phyloP scores from a whole-genome alignment of 2,113 vertebrate genomes.

The Arenaria interpres region DNA sequence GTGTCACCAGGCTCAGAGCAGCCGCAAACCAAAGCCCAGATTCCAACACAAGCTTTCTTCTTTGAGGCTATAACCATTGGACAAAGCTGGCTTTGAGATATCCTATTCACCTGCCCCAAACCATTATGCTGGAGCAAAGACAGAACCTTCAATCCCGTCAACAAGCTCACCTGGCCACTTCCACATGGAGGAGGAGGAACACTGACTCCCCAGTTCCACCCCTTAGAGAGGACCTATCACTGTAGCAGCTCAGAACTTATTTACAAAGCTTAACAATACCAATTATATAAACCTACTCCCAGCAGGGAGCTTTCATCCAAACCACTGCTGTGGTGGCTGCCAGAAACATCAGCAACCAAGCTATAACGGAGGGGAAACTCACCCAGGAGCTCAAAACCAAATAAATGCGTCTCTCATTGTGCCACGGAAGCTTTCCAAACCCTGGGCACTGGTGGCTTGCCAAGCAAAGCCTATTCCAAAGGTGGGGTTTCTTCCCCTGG shows the following conservation, averaged over 20 bases:
- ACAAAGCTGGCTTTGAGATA: background rate
- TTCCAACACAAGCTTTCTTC: background rate
- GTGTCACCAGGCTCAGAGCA: background rate
- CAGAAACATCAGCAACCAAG: background rate
- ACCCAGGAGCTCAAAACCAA: slow-evolving; percentile 20
- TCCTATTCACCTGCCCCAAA: background rate
- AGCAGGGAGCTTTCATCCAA: slow-evolving; percentile 48
- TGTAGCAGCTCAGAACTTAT: background rate
- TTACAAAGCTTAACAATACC: slow-evolving; percentile 1
- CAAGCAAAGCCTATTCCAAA: slow-evolving; percentile 14
- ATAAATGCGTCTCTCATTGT: background rate
- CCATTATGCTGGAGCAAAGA: background rate
- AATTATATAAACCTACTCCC: slow-evolving; percentile 20
- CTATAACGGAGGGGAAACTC: background rate
- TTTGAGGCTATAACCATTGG: background rate
- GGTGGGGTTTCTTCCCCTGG: background rate
- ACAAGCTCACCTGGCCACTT: background rate
- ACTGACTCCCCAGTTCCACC: background rate
- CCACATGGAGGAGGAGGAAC: background rate
- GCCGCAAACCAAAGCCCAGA: background rate
- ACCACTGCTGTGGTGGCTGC: background rate
- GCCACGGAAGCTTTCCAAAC: background rate
- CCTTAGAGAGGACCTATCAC: background rate
- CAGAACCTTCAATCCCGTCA: background rate
- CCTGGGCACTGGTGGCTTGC: background rate